Conservation (phyloP, 2,888 invertebrate genomes). For the Patella ulyssiponensis region DNA sequence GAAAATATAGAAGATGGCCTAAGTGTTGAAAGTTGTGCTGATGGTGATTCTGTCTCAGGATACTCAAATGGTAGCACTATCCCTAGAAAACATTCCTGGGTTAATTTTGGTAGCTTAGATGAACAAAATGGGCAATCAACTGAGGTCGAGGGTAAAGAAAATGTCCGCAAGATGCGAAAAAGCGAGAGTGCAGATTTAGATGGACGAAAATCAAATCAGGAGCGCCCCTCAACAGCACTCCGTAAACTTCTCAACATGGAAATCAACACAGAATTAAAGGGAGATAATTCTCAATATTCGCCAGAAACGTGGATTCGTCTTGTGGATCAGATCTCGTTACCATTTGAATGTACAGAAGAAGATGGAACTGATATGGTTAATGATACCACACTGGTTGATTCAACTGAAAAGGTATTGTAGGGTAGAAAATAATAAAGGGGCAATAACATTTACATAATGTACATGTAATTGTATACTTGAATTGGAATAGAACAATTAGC, state of each 20-base stretch:
- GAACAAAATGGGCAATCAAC: neutral
- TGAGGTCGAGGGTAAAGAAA: neutral
- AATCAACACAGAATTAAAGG: neutral
- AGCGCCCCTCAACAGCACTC: neutral
- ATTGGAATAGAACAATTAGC: too few species aligned
- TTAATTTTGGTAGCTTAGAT: neutral
- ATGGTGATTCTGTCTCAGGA: neutral
- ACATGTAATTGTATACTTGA: too few species aligned
- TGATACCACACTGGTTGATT: neutral
- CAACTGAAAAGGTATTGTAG: neutral
- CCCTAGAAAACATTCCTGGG: neutral
- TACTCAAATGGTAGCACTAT: neutral
- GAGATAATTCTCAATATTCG: constrained; percentile 18
- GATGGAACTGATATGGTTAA: constrained; percentile 10
- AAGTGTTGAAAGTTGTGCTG: constrained; percentile 12
- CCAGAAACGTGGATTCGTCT: constrained; percentile 23
- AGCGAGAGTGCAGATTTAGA: too few species aligned
- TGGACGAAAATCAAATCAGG: neutral
- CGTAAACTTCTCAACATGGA: neutral
- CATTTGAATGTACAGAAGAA: constrained; percentile 13
- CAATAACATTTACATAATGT: too few species aligned
- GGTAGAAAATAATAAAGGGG: too few species aligned
- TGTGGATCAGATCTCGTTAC: constrained; percentile 24
- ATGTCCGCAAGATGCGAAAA: neutral
- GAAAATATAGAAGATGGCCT: constrained; percentile 6